These are phyloP conservation scores for Scortum barcoo DNA, from an alignment of 2,113 vertebrate genomes.

Conservation along the genomic window DNA sequence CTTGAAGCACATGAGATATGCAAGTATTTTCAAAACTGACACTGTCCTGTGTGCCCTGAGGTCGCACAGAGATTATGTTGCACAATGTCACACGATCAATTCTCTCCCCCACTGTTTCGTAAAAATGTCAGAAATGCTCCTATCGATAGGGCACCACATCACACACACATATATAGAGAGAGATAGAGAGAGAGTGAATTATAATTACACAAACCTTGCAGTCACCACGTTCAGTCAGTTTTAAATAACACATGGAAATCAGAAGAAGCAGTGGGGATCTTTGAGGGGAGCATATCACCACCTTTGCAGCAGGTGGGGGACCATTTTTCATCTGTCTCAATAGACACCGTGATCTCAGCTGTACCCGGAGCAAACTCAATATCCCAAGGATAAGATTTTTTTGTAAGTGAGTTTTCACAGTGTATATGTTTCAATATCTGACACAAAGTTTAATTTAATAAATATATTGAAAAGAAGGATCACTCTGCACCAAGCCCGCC, in stretches of 20 bases:
- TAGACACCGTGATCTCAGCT: constrained; percentile 64
- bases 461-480: constrained; percentile 76
- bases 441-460: constrained; percentile 70
- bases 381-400: constrained; percentile 56
- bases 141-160: too few species aligned
- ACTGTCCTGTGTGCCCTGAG: background rate
- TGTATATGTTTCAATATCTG: constrained; percentile 70
- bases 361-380: constrained; percentile 77
- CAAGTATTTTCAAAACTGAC: background rate
- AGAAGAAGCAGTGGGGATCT: constrained; percentile 50
- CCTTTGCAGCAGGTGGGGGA: constrained; percentile 43
- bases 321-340: constrained; percentile 69
- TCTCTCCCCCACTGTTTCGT: background rate
- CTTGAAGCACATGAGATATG: too few species aligned
- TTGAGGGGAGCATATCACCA: constrained; percentile 48
- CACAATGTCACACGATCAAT: background rate
- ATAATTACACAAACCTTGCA: constrained; percentile 50
- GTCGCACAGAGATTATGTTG: background rate
- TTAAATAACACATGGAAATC: constrained; percentile 67
- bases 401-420: constrained; percentile 73
- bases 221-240: constrained; percentile 49
- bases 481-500: constrained; percentile 31
- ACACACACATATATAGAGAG: too few species aligned
- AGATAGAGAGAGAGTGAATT: background rate
- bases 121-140: background rate